Evolutionary conservation across 2,797 vertebrate genomes (phyloP), one percentile per base, ranked within the genome.

Genomic region (Urophycis tenuis): DNA sequence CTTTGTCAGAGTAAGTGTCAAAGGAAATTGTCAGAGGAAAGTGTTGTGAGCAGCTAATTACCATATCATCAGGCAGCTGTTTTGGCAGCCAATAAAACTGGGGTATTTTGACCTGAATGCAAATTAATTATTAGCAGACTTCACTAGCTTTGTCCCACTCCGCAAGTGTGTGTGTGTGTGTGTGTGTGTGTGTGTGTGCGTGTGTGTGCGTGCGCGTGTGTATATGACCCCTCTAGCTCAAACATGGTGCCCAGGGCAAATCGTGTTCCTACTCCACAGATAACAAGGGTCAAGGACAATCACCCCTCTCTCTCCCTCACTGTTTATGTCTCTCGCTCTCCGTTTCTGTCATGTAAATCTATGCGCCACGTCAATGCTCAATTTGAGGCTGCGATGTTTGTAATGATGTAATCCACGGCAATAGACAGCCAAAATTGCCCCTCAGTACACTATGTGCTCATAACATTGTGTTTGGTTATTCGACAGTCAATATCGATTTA

Each of bases 41-140:
- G 2, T 67, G 70, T 82, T 79, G 75, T 75, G 72, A 76, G 80
- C 76, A 75, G 79, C 10, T 79, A 39, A 85, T 89, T 83, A 87
- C 82, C 84, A 89, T 85, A 83, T 85, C 32, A 77, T 33, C 78
- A 72, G 19, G 74, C 75, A 83, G 82, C 82, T 75, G 77, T 80
- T 78, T 78, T 80, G 81, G 81, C 81, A 84, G 72, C 80, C 80
- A 86, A 82, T 87, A 85, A 87, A 73, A 81, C 22, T 30, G 64
- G 41, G 77, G 33, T 77, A 77, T 80, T 74, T 1, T 49, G 4
- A 39, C 78, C 78, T 80, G 82, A 81, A 88, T 89, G 79, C 85
- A 81, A 87, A 89, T 81, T 0, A 81, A 60, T 75, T 67, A 53
- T 45, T 70, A 41, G 12, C 39, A 41, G 17, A 41, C 39, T 17